These are phyloP conservation scores for Pseudopleuronectes americanus DNA, from an alignment of 2,797 vertebrate species.

Conservation along the genomic window DNA sequence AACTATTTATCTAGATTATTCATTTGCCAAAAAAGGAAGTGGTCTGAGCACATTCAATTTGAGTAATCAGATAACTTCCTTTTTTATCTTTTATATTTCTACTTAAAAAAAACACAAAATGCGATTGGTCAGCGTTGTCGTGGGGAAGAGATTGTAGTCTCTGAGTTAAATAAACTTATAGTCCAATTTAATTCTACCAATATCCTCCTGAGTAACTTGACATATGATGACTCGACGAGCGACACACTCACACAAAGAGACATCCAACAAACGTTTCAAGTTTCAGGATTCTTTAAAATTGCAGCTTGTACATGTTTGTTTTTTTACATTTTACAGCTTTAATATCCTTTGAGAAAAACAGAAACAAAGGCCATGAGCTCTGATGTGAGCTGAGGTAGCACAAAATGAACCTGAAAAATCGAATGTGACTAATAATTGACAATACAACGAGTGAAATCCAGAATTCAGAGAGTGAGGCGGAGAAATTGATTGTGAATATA, in stretches of 20 bases:
- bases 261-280: slow-evolving; percentile 28
- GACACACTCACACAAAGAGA: slow-evolving; percentile 43
- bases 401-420: slow-evolving; percentile 43
- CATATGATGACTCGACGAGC: slow-evolving; percentile 26
- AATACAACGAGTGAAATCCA: slow-evolving; percentile 49
- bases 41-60: too few species aligned
- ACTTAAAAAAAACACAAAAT: too few species aligned
- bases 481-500: slow-evolving; percentile 61
- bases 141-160: too few species aligned
- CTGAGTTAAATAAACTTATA: too few species aligned
- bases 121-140: too few species aligned
- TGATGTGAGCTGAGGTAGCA: slow-evolving; percentile 76
- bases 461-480: slow-evolving; percentile 38
- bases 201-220: too few species aligned
- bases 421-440: slow-evolving; percentile 25
- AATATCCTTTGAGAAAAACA: slow-evolving; percentile 21
- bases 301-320: slow-evolving; percentile 8
- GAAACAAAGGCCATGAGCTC: slow-evolving; percentile 65
- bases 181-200: too few species aligned
- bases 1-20: too few species aligned
- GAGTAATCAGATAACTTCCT: too few species aligned
- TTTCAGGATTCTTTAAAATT: slow-evolving; percentile 55
- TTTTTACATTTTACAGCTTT: slow-evolving; percentile 33
- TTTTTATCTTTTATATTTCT: too few species aligned
- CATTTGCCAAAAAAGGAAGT: too few species aligned